phyloP scores from a whole-genome alignment of 2,113 vertebrate species.

The Sitta europaea region DNA sequence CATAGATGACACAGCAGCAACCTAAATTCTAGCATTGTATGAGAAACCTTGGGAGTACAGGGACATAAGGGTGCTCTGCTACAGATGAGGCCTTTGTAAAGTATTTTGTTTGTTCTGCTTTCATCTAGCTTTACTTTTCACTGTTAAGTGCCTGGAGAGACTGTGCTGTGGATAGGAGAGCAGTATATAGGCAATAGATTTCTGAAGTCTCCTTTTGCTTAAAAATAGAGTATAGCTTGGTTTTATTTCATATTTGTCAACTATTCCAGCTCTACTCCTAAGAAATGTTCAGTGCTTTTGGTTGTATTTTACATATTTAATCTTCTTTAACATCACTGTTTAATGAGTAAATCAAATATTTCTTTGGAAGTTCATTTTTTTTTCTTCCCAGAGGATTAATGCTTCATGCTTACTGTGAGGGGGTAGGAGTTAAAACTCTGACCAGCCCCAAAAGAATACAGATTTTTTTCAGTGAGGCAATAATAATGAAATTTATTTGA shows the following conservation, averaged over 20 bases:
- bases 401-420: background rate
- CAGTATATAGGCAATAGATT: background rate
- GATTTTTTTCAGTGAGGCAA: background rate
- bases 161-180: background rate
- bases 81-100: background rate
- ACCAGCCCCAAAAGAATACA: background rate
- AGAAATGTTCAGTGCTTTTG: background rate
- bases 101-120: background rate
- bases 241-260: background rate
- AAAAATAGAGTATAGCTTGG: background rate
- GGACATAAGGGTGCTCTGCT: slow-evolving; percentile 13
- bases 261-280: background rate
- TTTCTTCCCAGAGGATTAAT: background rate
- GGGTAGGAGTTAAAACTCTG: background rate
- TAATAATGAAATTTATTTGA: background rate
- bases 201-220: background rate
- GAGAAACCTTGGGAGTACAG: background rate
- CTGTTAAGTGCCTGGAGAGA: background rate
- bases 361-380: background rate
- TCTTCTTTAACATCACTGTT: background rate
- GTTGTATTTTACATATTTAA: background rate
- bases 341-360: background rate
- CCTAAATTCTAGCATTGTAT: background rate
- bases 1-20: background rate
- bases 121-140: background rate